Evolutionary conservation across 2,797 vertebrate species (phyloP).

Genomic region (Graptemys geographica): DNA sequence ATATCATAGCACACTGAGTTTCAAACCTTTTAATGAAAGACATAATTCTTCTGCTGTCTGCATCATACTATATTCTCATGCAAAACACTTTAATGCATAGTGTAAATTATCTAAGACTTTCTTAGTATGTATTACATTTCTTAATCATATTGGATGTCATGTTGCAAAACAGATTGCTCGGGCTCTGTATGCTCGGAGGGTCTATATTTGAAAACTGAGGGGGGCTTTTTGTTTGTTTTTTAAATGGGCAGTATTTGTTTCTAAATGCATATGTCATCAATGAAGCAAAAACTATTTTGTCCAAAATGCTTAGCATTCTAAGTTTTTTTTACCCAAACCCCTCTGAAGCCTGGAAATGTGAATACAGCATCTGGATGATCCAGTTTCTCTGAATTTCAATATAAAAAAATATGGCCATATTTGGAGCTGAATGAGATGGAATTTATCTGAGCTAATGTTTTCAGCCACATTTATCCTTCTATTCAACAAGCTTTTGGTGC

Average conservation of each 20-base stretch:
- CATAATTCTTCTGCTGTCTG: slow-evolving; percentile 82
- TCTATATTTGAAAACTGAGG: slow-evolving; percentile 53
- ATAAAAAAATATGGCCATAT: neutral
- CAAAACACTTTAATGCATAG: slow-evolving; percentile 84
- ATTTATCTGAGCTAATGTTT: slow-evolving; percentile 31
- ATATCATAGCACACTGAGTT: slow-evolving; percentile 81
- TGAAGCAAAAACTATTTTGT: slow-evolving; percentile 49
- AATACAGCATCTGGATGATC: slow-evolving; percentile 30
- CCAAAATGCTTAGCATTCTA: slow-evolving; percentile 25
- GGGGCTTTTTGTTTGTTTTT: neutral
- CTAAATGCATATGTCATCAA: slow-evolving; percentile 43
- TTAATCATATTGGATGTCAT: slow-evolving; percentile 79
- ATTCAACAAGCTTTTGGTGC: slow-evolving; percentile 11
- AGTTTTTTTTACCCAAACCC: slow-evolving; percentile 49
- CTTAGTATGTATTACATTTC: slow-evolving; percentile 82
- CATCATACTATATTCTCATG: slow-evolving; percentile 82
- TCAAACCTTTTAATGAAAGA: slow-evolving; percentile 85
- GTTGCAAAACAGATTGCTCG: slow-evolving; percentile 72
- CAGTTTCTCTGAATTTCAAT: slow-evolving; percentile 52
- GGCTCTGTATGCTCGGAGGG: slow-evolving; percentile 53
- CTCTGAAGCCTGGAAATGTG: slow-evolving; percentile 40
- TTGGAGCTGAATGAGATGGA: neutral
- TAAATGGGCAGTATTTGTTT: slow-evolving; percentile 27
- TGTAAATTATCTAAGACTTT: slow-evolving; percentile 81
- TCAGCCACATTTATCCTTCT: neutral